Percentiles rank a stretch among this genome's conserved stretches.
phyloP scores from a whole-genome alignment of 2,888 invertebrate species.

The Marasmarcha lunaedactyla region DNA sequence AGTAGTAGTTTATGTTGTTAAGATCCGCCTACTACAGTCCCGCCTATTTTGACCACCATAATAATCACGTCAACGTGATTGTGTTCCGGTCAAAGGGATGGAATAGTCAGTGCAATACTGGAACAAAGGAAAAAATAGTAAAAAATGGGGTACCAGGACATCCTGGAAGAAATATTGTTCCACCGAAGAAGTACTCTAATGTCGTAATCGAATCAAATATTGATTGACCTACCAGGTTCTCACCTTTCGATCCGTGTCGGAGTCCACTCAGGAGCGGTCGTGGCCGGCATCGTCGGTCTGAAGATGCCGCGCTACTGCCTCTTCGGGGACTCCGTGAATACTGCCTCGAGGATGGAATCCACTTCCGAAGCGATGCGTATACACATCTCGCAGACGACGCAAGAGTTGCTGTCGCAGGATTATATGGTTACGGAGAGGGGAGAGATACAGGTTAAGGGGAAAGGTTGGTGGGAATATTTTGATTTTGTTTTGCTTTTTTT shows the following conservation, averaged over 20 bases:
- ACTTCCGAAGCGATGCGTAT: conserved; percentile 94
- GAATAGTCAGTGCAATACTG: no score
- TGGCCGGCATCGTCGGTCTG: conserved; percentile 93
- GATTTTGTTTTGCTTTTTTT: background rate
- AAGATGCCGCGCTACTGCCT: conserved; percentile 93
- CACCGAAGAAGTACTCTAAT: no score
- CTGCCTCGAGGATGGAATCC: conserved; percentile 93
- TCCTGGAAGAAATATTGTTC: no score
- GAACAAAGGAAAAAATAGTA: no score
- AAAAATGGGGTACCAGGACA: no score
- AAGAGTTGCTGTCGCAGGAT: conserved; percentile 77
- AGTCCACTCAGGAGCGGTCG: conserved; percentile 91
- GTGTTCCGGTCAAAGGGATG: no score
- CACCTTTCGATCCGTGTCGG: conserved; percentile 88
- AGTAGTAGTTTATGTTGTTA: no score
- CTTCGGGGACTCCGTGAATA: conserved; percentile 93
- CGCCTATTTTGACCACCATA: no score
- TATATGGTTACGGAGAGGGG: conserved; percentile 84
- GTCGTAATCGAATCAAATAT: no score
- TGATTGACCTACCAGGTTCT: no score
- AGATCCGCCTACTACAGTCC: no score
- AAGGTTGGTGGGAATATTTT: conserved; percentile 74
- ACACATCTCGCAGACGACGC: conserved; percentile 92
- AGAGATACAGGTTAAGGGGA: conserved; percentile 91
- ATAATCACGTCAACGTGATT: no score